Conservation (phyloP, 2,113 vertebrate species). For the Sus scrofa region DNA sequence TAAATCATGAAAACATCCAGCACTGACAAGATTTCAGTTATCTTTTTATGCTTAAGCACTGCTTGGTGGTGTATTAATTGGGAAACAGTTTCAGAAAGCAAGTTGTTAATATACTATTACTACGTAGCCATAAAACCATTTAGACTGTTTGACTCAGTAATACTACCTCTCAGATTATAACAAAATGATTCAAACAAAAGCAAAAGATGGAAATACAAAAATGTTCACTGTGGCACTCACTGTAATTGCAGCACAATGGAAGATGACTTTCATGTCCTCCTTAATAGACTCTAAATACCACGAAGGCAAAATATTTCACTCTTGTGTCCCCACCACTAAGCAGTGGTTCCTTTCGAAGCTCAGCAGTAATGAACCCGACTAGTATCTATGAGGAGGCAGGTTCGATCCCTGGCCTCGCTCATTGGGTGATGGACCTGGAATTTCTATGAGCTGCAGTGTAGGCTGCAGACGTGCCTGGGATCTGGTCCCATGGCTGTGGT, state of each 20-base stretch:
- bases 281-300: background rate
- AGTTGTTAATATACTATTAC: background rate
- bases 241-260: no score
- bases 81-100: conserved; percentile 26
- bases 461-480: no score
- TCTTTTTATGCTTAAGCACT: background rate
- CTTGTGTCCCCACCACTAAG: background rate
- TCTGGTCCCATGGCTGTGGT: no score
- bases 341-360: no score
- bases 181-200: background rate
- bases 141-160: background rate
- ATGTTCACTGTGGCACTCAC: background rate
- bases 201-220: background rate
- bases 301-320: background rate
- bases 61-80: background rate
- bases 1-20: background rate
- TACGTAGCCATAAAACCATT: background rate
- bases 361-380: no score
- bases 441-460: no score
- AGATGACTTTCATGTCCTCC: background rate
- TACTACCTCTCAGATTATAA: background rate
- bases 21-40: background rate
- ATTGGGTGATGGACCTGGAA: no score
- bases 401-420: no score
- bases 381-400: no score